A percentile compares a stretch with the other conserved stretches of the same genome.
Evolutionary conservation across 2,797 vertebrate genomes (phyloP).

Genomic region (Acanthopagrus latus): DNA sequence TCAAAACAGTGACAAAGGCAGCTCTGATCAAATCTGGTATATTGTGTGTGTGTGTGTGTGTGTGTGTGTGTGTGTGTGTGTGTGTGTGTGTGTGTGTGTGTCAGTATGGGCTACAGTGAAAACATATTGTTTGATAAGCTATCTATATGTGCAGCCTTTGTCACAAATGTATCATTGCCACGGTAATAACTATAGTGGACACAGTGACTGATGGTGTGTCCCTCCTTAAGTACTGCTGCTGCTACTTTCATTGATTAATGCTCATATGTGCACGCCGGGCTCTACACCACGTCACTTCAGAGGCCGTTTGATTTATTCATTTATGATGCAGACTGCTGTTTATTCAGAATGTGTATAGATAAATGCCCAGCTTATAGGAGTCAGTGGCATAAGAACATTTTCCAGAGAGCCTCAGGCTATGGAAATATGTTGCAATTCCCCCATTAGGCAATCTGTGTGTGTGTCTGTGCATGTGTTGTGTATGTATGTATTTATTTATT

Average conservation of each 20-base stretch:
- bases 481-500: conserved; percentile 1
- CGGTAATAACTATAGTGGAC: conserved; percentile 3
- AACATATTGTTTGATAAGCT: background rate
- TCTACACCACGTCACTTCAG: conserved; percentile 5
- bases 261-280: background rate
- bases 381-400: conserved; percentile 9
- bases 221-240: conserved; percentile 17
- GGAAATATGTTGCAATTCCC: background rate
- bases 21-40: background rate
- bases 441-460: background rate
- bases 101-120: background rate
- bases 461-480: background rate
- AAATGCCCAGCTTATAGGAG: background rate
- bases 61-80: background rate
- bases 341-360: conserved; percentile 10
- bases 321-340: background rate
- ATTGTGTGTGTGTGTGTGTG: background rate
- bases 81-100: background rate
- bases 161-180: conserved; percentile 12
- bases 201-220: conserved; percentile 20
- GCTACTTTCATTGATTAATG: conserved; percentile 43
- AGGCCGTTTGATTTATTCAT: conserved; percentile 31
- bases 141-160: background rate
- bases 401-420: background rate
- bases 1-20: background rate